phyloP scores from a whole-genome alignment of 2,113 vertebrate genomes.

The Osmerus eperlanus region DNA sequence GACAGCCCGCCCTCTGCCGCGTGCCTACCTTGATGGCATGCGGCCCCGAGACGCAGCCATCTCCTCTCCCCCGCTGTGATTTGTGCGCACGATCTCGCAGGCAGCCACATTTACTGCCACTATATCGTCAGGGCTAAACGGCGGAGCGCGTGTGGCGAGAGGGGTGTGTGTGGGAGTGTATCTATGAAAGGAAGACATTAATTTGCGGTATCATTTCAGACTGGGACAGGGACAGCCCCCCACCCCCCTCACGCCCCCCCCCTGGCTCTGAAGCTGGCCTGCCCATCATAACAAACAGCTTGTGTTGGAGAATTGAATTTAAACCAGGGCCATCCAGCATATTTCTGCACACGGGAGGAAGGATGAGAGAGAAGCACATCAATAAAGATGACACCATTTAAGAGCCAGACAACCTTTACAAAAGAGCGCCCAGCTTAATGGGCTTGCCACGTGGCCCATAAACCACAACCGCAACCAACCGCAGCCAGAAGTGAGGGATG shows the following conservation, averaged over 20 bases:
- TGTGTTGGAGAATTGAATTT: conserved; percentile 70
- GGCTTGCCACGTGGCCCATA: conserved; percentile 64
- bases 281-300: conserved; percentile 75
- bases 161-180: conserved; percentile 35
- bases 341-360: conserved; percentile 56
- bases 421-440: conserved; percentile 74
- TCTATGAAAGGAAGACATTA: conserved; percentile 69
- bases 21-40: conserved; percentile 30
- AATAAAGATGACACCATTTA: conserved; percentile 77
- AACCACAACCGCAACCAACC: conserved; percentile 59
- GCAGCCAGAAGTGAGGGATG: conserved; percentile 22
- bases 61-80: conserved; percentile 63
- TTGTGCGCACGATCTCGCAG: conserved; percentile 64
- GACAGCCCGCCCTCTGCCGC: conserved; percentile 57
- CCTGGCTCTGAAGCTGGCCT: conserved; percentile 47
- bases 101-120: conserved; percentile 67
- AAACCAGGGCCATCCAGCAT: conserved; percentile 71
- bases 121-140: conserved; percentile 64
- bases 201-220: conserved; percentile 75
- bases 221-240: conserved; percentile 42
- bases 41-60: conserved; percentile 36
- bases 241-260: conserved; percentile 20
- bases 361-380: conserved; percentile 63
- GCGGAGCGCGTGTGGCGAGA: conserved; percentile 54
- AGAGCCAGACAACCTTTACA: conserved; percentile 81